These are phyloP conservation scores for Thaumetopoea pityocampa DNA, from an alignment of 1,140 invertebrate species.

Conservation along the genomic window DNA sequence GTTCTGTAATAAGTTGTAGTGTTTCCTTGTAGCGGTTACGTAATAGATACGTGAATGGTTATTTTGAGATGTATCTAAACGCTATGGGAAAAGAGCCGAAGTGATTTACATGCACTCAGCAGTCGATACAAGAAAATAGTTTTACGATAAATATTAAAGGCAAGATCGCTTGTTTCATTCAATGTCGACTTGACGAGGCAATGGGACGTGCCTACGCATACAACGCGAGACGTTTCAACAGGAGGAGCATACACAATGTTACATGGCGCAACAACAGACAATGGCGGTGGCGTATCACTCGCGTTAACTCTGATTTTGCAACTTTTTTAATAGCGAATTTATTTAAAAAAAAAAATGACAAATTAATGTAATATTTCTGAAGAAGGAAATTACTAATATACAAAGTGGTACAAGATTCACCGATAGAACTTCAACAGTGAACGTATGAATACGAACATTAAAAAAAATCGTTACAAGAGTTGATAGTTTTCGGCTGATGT, in stretches of 20 bases:
- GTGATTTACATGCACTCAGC: constrained; percentile 55
- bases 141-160: constrained; percentile 51
- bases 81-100: constrained; percentile 51
- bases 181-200: constrained; percentile 18
- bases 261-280: constrained; percentile 2
- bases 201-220: constrained; percentile 22
- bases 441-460: no score
- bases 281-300: constrained; percentile 1
- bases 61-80: constrained; percentile 56
- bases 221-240: constrained; percentile 17
- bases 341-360: no score
- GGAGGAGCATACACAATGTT: constrained; percentile 10
- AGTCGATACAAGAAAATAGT: constrained; percentile 52
- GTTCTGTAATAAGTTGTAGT: neutral
- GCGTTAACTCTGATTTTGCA: neutral
- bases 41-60: constrained; percentile 52
- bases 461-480: no score
- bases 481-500: no score
- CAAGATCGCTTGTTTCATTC: constrained; percentile 26
- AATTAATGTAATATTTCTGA: no score
- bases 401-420: no score
- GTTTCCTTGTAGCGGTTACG: constrained; percentile 21
- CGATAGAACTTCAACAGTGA: no score
- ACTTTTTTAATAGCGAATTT: no score
- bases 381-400: no score